A percentile compares a stretch with the other conserved stretches of the same genome.
Evolutionary conservation across 2,888 invertebrate species (phyloP).

Genomic region (Xestia rhomboidea): DNA sequence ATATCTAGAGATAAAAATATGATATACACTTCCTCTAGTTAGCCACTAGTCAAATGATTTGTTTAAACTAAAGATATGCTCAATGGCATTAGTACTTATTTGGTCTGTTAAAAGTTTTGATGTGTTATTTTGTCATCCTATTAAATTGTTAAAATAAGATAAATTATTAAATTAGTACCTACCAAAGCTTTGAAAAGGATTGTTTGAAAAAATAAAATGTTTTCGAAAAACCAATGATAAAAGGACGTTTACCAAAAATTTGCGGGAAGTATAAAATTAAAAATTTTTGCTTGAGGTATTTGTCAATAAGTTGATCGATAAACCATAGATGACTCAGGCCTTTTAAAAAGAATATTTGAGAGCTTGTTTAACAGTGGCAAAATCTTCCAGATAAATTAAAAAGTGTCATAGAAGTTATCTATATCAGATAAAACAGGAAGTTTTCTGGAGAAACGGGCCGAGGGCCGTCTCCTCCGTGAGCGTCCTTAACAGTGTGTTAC

Average conservation of each 20-base stretch:
- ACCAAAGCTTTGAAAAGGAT: conserved; percentile 43
- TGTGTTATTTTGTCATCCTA: conserved; percentile 51
- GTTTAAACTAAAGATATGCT: conserved; percentile 58
- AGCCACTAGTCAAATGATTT: conserved; percentile 69
- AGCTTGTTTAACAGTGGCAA: neutral
- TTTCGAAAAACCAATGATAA: conserved; percentile 1
- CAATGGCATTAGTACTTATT: conserved; percentile 65
- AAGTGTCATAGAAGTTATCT: neutral
- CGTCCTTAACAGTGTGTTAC: conserved; percentile 57
- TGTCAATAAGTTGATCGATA: conserved; percentile 10
- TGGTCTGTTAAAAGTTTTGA: conserved; percentile 56
- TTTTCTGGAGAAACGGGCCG: neutral
- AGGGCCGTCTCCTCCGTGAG: conserved; percentile 3
- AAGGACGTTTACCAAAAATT: conserved; percentile 13
- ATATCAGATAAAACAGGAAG: neutral
- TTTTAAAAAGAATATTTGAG: neutral
- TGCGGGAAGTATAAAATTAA: neutral
- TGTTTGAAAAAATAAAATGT: conserved; percentile 20
- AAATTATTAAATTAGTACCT: conserved; percentile 48
- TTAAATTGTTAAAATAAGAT: conserved; percentile 53
- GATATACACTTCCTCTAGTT: conserved; percentile 63
- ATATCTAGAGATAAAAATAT: conserved; percentile 67
- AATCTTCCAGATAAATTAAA: conserved; percentile 14
- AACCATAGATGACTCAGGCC: conserved; percentile 3
- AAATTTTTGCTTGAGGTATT: conserved; percentile 29